A percentile compares a stretch with the other conserved stretches of the same genome.
phyloP scores from a whole-genome alignment of 2,797 vertebrate genomes.

The Hirundo rustica region DNA sequence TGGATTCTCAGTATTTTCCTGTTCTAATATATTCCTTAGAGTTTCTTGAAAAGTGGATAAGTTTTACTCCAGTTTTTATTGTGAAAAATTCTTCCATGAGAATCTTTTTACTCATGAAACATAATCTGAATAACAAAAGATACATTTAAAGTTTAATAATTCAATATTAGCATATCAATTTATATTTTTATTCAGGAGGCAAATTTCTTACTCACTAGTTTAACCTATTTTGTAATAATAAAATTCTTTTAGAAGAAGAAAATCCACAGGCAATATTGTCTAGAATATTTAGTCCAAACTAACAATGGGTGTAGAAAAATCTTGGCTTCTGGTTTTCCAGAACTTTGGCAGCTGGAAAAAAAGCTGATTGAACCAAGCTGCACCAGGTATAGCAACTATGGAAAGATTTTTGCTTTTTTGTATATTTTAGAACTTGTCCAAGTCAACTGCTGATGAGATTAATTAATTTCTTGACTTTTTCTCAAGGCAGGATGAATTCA shows the following conservation, averaged over 20 bases:
- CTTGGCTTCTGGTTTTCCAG: not conserved
- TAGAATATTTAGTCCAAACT: not conserved
- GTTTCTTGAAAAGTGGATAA: not conserved
- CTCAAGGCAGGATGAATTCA: not conserved
- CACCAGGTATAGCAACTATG: not conserved
- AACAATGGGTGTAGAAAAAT: not conserved
- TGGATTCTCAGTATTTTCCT: not conserved
- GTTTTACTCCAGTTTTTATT: not conserved
- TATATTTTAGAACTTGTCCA: not conserved
- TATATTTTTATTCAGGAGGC: not conserved
- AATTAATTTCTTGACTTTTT: not conserved
- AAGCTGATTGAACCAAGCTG: not conserved
- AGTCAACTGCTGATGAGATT: not conserved
- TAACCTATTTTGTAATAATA: not conserved
- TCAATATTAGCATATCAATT: not conserved
- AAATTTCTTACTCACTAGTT: not conserved
- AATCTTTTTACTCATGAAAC: not conserved
- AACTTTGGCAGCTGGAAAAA: not conserved
- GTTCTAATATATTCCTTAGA: not conserved
- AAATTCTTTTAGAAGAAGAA: not conserved
- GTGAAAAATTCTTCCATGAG: not conserved
- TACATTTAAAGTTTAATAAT: not conserved
- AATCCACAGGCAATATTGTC: not conserved
- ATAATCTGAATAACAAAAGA: not conserved
- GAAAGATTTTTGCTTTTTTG: not conserved